phyloP scores from a whole-genome alignment of 2,797 vertebrate species.

The Microchirus variegatus region DNA sequence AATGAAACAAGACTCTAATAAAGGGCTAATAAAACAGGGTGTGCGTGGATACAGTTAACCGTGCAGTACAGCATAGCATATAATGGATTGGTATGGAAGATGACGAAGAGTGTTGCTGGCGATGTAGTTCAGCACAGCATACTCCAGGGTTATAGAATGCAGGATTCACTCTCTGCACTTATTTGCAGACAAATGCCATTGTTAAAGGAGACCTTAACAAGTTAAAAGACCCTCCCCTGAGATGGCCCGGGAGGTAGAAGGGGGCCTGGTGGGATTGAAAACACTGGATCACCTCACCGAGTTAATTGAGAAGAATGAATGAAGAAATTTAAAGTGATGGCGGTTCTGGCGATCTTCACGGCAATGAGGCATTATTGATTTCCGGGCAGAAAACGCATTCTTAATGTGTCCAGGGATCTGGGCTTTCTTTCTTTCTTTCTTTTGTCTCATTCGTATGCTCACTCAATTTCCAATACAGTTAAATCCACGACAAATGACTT shows the following conservation, averaged over 20 bases:
- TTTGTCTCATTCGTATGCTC: constrained; percentile 5
- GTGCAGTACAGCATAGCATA: constrained; percentile 22
- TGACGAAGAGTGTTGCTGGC: constrained; percentile 17
- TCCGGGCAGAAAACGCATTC: constrained; percentile 65
- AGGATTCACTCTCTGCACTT: not conserved
- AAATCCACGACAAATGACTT: constrained; percentile 16
- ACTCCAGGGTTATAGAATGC: not conserved
- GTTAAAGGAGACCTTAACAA: constrained; percentile 41
- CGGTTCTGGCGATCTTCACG: constrained; percentile 58
- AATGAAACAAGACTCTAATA: constrained; percentile 8
- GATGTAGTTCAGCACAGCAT: constrained; percentile 18
- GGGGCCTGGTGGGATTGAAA: constrained; percentile 35
- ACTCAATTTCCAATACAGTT: constrained; percentile 11
- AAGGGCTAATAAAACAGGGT: not conserved
- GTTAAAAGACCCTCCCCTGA: constrained; percentile 46
- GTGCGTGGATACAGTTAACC: constrained; percentile 21
- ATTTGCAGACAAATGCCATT: constrained; percentile 32
- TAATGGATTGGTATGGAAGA: constrained; percentile 34
- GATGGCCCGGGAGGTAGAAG: constrained; percentile 21
- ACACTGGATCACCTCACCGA: constrained; percentile 41
- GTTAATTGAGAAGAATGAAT: constrained; percentile 64
- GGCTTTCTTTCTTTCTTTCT: constrained; percentile 26
- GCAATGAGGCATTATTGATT: constrained; percentile 75
- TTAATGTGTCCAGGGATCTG: constrained; percentile 57
- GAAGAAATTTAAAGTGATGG: constrained; percentile 69